Evolutionary conservation across 2,888 invertebrate genomes (phyloP).

Genomic region (Trichogramma dendrolimi): DNA sequence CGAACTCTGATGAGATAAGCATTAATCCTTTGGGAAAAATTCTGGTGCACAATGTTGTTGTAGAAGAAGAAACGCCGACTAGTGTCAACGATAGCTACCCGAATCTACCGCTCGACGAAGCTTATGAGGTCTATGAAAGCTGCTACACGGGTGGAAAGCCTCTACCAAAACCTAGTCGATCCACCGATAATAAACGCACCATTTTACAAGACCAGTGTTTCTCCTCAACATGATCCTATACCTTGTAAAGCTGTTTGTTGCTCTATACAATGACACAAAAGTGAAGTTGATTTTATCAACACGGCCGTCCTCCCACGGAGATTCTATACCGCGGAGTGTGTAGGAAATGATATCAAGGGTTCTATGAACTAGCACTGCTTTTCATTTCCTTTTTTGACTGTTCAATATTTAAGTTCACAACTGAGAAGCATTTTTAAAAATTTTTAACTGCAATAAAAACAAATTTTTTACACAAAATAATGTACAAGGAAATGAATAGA

Average conservation of each 20-base stretch:
- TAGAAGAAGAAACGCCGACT: conserved; percentile 21
- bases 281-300: conserved; percentile 1
- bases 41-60: conserved; percentile 7
- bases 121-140: conserved; percentile 48
- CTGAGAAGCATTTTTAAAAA: too few relatives aligned
- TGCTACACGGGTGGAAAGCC: conserved; percentile 34
- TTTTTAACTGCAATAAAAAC: too few relatives aligned
- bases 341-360: neutral
- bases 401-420: too few relatives aligned
- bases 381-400: too few relatives aligned
- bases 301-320: conserved; percentile 15
- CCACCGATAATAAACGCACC: conserved; percentile 19
- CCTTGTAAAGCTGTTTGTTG: conserved; percentile 47
- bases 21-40: conserved; percentile 19
- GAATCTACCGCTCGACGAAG: conserved; percentile 44
- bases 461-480: too few relatives aligned
- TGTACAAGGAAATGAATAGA: too few relatives aligned
- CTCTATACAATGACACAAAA: conserved; percentile 43
- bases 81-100: conserved; percentile 31
- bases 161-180: conserved; percentile 24
- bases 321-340: neutral
- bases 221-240: conserved; percentile 35
- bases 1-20: conserved; percentile 25
- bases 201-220: neutral
- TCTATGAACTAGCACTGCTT: neutral